Conservation (phyloP, 1,140 invertebrate species). For the Bilobella aurantiaca region DNA sequence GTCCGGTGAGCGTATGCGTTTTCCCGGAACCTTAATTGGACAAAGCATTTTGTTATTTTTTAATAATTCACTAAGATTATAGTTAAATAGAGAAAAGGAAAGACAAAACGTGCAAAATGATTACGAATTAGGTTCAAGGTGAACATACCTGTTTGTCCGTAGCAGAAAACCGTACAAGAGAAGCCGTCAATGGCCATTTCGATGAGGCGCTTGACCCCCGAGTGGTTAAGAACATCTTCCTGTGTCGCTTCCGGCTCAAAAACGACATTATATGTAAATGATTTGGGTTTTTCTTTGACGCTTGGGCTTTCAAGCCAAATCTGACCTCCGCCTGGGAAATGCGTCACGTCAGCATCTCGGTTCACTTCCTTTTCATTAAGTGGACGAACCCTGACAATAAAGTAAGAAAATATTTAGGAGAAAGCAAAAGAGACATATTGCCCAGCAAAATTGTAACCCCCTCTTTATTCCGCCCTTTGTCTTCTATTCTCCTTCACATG, state of each 20-base stretch:
- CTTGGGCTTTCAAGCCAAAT: slow-evolving; percentile 36
- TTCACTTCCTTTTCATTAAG: slow-evolving; percentile 57
- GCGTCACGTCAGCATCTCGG: slow-evolving; percentile 50
- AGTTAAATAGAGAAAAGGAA: too few species aligned
- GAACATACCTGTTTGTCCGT: slow-evolving; percentile 96
- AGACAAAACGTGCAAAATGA: too few species aligned
- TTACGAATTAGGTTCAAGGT: too few species aligned
- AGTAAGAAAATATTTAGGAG: slow-evolving; percentile 10
- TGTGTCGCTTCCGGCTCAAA: slow-evolving; percentile 79
- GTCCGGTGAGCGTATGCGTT: slow-evolving; percentile 88
- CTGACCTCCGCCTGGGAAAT: slow-evolving; percentile 69
- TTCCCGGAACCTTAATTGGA: slow-evolving; percentile 94
- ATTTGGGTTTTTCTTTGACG: slow-evolving; percentile 55
- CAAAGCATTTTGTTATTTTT: too few species aligned
- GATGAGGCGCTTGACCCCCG: slow-evolving; percentile 69
- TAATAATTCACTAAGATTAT: too few species aligned
- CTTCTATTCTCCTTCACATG: too few species aligned
- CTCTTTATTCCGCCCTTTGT: too few species aligned
- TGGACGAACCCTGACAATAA: slow-evolving; percentile 53
- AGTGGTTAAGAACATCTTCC: slow-evolving; percentile 60
- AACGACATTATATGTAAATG: slow-evolving; percentile 77
- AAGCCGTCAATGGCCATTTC: slow-evolving; percentile 89
- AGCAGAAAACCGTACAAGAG: slow-evolving; percentile 86
- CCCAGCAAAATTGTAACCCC: too few species aligned
- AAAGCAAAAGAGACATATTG: too few species aligned